Base-by-base conservation (phyloP, 2,888 invertebrate genomes). In the Agrotis exclamationis region DNA sequence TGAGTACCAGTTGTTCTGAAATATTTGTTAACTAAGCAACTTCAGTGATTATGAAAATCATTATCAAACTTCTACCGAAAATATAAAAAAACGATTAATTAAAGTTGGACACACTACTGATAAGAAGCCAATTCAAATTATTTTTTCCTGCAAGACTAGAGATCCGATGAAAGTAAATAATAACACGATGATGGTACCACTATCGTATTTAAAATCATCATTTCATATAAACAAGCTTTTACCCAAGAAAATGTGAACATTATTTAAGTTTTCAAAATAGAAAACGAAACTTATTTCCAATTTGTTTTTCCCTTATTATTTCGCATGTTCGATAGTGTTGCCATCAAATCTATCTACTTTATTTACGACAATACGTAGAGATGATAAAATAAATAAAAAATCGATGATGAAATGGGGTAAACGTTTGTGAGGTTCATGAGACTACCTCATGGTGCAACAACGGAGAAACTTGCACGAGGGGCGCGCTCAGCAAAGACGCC, bases 371-470 rank as follows among this genome's bases (percentile, higher is more conserved):
- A 53, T 16, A 24, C 22, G 50, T 63, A 45, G 44, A 54, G 48
- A 74, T 72, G 64, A 67, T 64, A 59, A 69, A 62, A 63, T 53
- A 44, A 58, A 39, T 9, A 62, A 22, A n/a, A 53, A 22, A 28
- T 48, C 44, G 47, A 70, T 68, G 18, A 50, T 14, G n/a, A 45
- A 39, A 22, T 28, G 53, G 22, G 16, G 28, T 63, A 68, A n/a
- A 59, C 33, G 20, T 67, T 59, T 57, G 58, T 56, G 78, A 74
- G 83, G 75, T 73, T 74, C 63, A 63, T 66, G 56, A 44, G 51
- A 84, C 92, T 93, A 94, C 94, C 91, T 95, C 94, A 68, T 91
- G 93, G 77, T 91, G 91, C 80, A 93, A 87, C 71, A 94, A 76
- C 73, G 94, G 91, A 48, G 93, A 88, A 79, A 95, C 89, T 70